Evolutionary conservation across 2,113 vertebrate species (phyloP).

Genomic region (Tachysurus fulvidraco): DNA sequence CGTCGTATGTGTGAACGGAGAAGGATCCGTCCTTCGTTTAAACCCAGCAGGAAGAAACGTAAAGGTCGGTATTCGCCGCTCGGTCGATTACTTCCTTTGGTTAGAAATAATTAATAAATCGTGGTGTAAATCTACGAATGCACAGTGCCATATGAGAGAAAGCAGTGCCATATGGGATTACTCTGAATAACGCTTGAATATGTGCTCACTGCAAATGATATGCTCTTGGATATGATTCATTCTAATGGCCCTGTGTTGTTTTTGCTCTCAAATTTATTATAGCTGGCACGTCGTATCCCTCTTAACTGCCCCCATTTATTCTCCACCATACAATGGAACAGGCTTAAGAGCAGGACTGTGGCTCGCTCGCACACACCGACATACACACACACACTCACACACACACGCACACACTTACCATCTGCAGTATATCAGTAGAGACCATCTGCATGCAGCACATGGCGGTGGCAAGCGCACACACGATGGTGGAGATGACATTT

Average conservation of each 20-base stretch:
- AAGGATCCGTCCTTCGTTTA: background rate
- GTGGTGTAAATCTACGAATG: background rate
- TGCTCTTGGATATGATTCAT: background rate
- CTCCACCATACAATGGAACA: conserved; percentile 37
- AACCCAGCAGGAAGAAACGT: background rate
- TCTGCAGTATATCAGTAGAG: conserved; percentile 93
- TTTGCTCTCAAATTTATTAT: conserved; percentile 35
- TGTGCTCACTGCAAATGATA: background rate
- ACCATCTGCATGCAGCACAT: conserved; percentile 99
- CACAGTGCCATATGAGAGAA: background rate
- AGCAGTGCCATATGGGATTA: background rate
- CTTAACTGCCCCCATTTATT: conserved; percentile 30
- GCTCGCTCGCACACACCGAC: background rate
- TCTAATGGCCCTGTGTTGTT: conserved; percentile 10
- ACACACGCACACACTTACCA: conserved; percentile 80
- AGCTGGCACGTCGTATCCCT: conserved; percentile 40
- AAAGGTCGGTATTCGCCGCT: background rate
- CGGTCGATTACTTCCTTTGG: background rate
- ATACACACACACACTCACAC: conserved; percentile 59
- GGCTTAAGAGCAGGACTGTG: conserved; percentile 19
- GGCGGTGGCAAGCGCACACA: conserved; percentile 94
- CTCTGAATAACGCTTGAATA: background rate
- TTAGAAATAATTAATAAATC: background rate
- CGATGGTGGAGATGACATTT: conserved; percentile 96
- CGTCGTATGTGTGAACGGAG: too few species aligned